Evolutionary conservation across 2,797 vertebrate genomes (phyloP).

Genomic region (Phrynocephalus guinanensis): DNA sequence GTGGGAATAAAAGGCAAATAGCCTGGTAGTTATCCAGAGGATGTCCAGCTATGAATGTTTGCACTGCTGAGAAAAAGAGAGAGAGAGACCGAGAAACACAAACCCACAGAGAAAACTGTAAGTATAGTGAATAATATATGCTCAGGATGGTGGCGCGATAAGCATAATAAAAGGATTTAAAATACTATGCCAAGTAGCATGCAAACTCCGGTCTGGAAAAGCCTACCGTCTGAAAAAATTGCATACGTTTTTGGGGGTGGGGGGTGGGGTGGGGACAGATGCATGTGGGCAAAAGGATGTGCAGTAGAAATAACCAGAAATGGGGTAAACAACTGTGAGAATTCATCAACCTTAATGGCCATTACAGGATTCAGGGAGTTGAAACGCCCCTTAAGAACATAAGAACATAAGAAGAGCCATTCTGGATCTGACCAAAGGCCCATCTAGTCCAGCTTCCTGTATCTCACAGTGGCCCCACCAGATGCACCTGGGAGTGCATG

Average conservation of each 20-base stretch:
- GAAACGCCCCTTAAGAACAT: too few species aligned
- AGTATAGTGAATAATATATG: background rate
- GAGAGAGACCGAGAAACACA: too few species aligned
- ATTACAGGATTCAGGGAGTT: too few species aligned
- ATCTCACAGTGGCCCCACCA: too few species aligned
- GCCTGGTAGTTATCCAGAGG: background rate
- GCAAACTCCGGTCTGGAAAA: background rate
- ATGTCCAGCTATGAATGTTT: background rate
- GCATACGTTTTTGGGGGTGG: background rate
- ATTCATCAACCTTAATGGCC: too few species aligned
- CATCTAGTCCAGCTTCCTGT: too few species aligned
- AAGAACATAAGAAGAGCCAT: too few species aligned
- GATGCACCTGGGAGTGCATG: rapidly evolving
- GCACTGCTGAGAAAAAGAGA: background rate
- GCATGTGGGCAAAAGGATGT: too few species aligned
- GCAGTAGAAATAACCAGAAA: background rate
- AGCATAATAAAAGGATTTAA: background rate
- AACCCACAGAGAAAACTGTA: background rate
- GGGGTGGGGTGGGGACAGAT: background rate
- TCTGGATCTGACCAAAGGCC: too few species aligned
- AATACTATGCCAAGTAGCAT: background rate
- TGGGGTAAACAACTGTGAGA: too few species aligned
- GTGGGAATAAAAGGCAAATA: background rate
- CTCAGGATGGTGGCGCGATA: too few species aligned
- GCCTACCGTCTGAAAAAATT: background rate